phyloP scores from a whole-genome alignment of 2,888 invertebrate genomes.

The Abscondita cerata region DNA sequence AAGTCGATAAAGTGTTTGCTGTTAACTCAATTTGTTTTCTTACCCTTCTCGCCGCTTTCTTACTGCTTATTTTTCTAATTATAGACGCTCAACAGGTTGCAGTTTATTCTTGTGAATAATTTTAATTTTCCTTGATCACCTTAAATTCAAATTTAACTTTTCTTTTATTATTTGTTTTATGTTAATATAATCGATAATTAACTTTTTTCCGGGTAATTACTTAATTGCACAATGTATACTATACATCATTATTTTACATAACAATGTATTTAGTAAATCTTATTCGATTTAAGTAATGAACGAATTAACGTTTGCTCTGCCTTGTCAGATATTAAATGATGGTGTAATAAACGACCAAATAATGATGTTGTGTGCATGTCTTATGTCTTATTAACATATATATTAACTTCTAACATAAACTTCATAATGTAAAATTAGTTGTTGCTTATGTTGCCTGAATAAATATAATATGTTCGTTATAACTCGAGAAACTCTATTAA shows the following conservation, averaged over 20 bases:
- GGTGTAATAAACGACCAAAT: constrained; percentile 52
- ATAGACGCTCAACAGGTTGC: constrained; percentile 47
- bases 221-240: too few relatives aligned
- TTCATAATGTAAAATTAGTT: constrained; percentile 43
- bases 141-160: constrained; percentile 22
- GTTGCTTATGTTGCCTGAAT: constrained; percentile 10
- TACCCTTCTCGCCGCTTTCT: constrained; percentile 45
- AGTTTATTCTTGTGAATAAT: constrained; percentile 45
- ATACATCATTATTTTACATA: too few relatives aligned
- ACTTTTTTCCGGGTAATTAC: not conserved
- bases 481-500: not conserved
- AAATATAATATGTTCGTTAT: constrained; percentile 8
- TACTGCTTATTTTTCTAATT: constrained; percentile 46
- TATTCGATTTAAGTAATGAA: constrained; percentile 41
- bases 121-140: constrained; percentile 43
- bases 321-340: constrained; percentile 46
- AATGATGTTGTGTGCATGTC: constrained; percentile 49
- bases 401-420: constrained; percentile 51
- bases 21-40: constrained; percentile 57
- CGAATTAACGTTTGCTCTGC: constrained; percentile 38
- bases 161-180: not conserved
- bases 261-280: constrained; percentile 38
- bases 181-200: not conserved
- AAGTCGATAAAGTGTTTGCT: constrained; percentile 55
- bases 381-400: constrained; percentile 56